Percentiles rank a stretch among this genome's conserved stretches.
Conservation (phyloP, 2,797 vertebrate species). For the Cyclura pinguis region DNA sequence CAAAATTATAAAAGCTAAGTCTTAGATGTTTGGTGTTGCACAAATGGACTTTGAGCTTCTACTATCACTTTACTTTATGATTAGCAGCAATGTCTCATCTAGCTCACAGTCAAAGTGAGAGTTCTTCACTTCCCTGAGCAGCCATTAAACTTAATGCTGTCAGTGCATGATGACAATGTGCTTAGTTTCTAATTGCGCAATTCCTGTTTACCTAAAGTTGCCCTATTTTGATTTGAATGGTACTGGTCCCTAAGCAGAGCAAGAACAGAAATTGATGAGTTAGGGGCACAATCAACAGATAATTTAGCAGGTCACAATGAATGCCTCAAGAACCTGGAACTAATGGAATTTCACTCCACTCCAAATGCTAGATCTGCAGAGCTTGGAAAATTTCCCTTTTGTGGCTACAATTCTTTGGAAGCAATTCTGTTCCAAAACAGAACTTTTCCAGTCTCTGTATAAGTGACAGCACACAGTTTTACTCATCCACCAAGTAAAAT, state of each 20-base stretch:
- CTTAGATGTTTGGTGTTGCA: background rate
- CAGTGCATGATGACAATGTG: background rate
- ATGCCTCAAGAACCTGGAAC: background rate
- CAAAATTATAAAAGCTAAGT: background rate
- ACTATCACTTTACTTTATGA: background rate
- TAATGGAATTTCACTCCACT: background rate
- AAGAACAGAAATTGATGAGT: background rate
- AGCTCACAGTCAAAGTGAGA: background rate
- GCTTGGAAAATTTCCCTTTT: too few species aligned
- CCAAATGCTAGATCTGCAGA: background rate
- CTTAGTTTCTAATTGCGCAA: background rate
- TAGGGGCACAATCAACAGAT: background rate
- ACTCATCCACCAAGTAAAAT: background rate
- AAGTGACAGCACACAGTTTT: background rate
- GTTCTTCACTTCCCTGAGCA: constrained; percentile 2
- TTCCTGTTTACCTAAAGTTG: background rate
- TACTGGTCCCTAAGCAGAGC: background rate
- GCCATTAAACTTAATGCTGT: background rate
- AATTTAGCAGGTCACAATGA: background rate
- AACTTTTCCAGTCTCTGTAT: background rate
- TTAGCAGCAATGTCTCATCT: background rate
- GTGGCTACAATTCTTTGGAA: too few species aligned
- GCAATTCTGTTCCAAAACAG: too few species aligned
- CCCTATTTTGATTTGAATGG: background rate
- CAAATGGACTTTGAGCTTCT: background rate